Conservation (phyloP, 2,888 invertebrate species). For the Apamea monoglypha region DNA sequence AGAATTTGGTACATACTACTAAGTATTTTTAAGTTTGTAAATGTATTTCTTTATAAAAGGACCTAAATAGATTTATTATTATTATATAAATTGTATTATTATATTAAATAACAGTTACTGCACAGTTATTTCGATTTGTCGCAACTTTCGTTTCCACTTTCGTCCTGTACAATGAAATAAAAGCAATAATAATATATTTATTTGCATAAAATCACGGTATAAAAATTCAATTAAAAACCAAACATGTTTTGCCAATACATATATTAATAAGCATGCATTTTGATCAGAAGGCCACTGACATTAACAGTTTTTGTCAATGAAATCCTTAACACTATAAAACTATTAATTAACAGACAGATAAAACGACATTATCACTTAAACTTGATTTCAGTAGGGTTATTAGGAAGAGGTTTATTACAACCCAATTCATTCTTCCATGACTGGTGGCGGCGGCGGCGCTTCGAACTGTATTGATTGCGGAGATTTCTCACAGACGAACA, state of each 20-base stretch:
- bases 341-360: not conserved
- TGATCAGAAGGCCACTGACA: not conserved
- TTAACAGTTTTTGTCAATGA: not conserved
- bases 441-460: accelerated
- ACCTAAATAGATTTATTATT: too few species aligned
- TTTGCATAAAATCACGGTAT: not conserved
- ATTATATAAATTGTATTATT: too few species aligned
- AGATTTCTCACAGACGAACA: conserved; percentile 35
- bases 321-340: not conserved
- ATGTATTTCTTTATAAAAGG: too few species aligned
- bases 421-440: not conserved
- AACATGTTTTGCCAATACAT: too few species aligned
- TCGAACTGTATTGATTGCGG: conserved; percentile 7
- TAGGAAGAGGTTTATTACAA: not conserved
- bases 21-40: too few species aligned
- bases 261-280: too few species aligned
- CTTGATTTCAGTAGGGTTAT: not conserved
- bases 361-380: not conserved
- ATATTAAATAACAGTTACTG: too few species aligned
- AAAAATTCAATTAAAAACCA: not conserved
- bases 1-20: too few species aligned
- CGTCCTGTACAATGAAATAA: not conserved
- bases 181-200: not conserved
- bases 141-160: not conserved
- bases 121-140: not conserved